A percentile compares a stretch with the other conserved stretches of the same genome.
phyloP scores from a whole-genome alignment of 2,113 vertebrate species.

The Notothenia coriiceps region DNA sequence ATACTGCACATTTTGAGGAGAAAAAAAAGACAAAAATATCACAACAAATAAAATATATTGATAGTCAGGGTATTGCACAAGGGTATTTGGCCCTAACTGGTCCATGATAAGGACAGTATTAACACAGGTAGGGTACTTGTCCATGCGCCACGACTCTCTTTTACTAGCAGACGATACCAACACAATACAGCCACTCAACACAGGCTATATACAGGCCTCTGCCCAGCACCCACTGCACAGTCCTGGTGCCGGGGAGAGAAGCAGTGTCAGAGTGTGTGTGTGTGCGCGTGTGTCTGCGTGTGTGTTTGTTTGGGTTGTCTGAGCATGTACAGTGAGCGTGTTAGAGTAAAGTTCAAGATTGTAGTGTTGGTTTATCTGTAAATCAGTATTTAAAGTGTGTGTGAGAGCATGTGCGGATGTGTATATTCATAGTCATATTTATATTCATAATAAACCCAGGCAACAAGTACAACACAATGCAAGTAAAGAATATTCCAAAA shows the following conservation, averaged over 20 bases:
- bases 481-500: conserved; percentile 76
- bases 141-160: conserved; percentile 77
- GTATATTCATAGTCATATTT: conserved; percentile 62
- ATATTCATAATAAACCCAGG: conserved; percentile 78
- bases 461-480: conserved; percentile 79
- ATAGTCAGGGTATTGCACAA: conserved; percentile 82
- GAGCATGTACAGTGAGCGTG: conserved; percentile 23
- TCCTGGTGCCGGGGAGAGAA: conserved; percentile 65
- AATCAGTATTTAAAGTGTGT: conserved; percentile 14
- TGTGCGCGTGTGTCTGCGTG: conserved; percentile 27
- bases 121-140: conserved; percentile 77
- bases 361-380: conserved; percentile 22
- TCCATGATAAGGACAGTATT: conserved; percentile 75
- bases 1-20: conserved; percentile 53
- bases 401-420: conserved; percentile 52
- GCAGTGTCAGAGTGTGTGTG: conserved; percentile 52
- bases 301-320: conserved; percentile 39
- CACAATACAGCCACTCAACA: conserved; percentile 80
- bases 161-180: conserved; percentile 76
- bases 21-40: conserved; percentile 39
- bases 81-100: conserved; percentile 76
- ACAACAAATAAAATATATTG: conserved; percentile 71
- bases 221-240: conserved; percentile 56
- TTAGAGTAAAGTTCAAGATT: not conserved
- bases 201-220: conserved; percentile 78